phyloP scores from a whole-genome alignment of 2,797 vertebrate genomes.

The Nannoperca australis region DNA sequence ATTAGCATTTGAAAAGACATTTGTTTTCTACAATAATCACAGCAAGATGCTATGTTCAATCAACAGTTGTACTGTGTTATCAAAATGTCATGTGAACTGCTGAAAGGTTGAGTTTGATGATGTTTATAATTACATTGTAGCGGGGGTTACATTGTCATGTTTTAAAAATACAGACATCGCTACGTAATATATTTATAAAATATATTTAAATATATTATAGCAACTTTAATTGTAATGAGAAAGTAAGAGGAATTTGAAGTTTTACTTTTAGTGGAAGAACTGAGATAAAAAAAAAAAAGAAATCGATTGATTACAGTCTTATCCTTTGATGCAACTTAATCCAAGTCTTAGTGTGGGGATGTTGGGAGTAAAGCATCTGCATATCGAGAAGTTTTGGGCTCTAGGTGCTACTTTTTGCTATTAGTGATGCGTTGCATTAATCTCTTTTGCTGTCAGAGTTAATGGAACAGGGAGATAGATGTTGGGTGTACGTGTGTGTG shows the following conservation, averaged over 20 bases:
- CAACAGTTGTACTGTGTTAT: constrained; percentile 1
- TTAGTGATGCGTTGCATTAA: constrained; percentile 66
- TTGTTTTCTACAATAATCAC: constrained; percentile 35
- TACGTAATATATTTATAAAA: not conserved
- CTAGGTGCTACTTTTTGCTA: constrained; percentile 59
- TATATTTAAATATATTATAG: constrained; percentile 1
- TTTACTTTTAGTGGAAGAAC: constrained; percentile 65
- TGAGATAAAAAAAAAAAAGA: constrained; percentile 50
- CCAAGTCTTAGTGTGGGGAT: constrained; percentile 74
- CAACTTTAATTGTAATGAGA: constrained; percentile 19
- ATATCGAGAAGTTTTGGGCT: constrained; percentile 66
- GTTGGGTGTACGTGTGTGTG: not conserved
- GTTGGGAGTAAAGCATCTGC: constrained; percentile 71
- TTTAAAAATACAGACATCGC: not conserved
- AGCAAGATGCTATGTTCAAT: constrained; percentile 12
- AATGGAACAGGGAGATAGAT: constrained; percentile 65
- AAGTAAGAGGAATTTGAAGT: constrained; percentile 51
- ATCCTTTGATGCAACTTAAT: constrained; percentile 81
- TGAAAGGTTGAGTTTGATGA: not conserved
- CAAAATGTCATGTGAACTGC: not conserved
- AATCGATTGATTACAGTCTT: constrained; percentile 72
- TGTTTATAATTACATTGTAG: not conserved
- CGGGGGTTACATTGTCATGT: not conserved
- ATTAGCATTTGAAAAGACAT: constrained; percentile 49
- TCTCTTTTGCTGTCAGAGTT: constrained; percentile 66